phyloP scores from a whole-genome alignment of 2,888 invertebrate genomes.

The Volucella zonaria region DNA sequence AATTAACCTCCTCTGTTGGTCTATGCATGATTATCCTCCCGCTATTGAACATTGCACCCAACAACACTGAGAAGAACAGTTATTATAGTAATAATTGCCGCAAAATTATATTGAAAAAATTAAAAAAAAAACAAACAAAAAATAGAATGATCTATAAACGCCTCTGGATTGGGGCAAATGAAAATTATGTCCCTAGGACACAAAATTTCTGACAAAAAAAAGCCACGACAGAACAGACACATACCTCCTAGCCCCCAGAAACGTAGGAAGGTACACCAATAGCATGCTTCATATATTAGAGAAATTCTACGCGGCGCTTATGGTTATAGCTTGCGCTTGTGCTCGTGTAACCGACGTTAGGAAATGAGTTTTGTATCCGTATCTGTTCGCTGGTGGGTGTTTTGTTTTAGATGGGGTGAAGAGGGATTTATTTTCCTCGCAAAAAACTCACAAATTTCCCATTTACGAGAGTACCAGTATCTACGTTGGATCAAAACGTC shows the following conservation, averaged over 20 bases:
- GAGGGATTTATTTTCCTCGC: neutral
- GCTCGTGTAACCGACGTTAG: slow-evolving; percentile 65
- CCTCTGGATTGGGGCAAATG: slow-evolving; percentile 56
- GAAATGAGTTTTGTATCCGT: slow-evolving; percentile 70
- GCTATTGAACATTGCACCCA: neutral
- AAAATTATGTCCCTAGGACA: slow-evolving; percentile 60
- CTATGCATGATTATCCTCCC: neutral
- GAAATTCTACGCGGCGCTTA: slow-evolving; percentile 42
- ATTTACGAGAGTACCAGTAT: slow-evolving; percentile 1
- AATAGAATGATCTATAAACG: slow-evolving; percentile 52
- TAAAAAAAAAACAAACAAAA: slow-evolving; percentile 15
- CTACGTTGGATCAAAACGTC: slow-evolving; percentile 41
- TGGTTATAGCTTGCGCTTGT: slow-evolving; percentile 33
- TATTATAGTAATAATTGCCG: slow-evolving; percentile 32
- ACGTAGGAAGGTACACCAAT: slow-evolving; percentile 11
- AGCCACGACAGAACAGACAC: slow-evolving; percentile 33
- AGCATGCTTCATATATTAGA: slow-evolving; percentile 45
- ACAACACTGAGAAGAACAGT: slow-evolving; percentile 4
- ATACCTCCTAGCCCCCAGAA: slow-evolving; percentile 2
- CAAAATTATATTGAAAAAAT: slow-evolving; percentile 40
- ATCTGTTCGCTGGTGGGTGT: slow-evolving; percentile 38
- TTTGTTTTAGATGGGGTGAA: slow-evolving; percentile 5
- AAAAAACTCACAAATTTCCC: slow-evolving; percentile 47
- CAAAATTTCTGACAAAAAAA: slow-evolving; percentile 40
- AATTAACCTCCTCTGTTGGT: slow-evolving; percentile 23